These are phyloP conservation scores for Spodoptera exigua DNA, from an alignment of 2,888 invertebrate genomes.

Conservation along the genomic window DNA sequence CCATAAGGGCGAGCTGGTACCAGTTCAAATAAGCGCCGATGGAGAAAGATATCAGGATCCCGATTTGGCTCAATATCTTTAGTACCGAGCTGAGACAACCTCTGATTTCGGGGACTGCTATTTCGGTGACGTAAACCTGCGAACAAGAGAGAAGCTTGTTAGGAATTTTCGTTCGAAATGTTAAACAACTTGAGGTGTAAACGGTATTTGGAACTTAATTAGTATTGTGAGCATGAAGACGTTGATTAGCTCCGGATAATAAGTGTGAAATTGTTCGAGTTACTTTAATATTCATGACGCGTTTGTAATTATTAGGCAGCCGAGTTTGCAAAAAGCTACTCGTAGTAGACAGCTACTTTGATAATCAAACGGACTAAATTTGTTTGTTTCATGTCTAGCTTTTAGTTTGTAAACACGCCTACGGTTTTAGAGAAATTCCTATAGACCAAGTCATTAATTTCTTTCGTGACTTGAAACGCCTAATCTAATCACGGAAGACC, in stretches of 20 bases:
- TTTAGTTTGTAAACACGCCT: too few relatives aligned
- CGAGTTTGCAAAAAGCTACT: too few relatives aligned
- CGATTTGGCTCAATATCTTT: constrained; percentile 95
- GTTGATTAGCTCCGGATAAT: too few relatives aligned
- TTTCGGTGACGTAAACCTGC: constrained; percentile 97
- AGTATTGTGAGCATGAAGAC: not conserved
- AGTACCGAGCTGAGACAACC: constrained; percentile 95
- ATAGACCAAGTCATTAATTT: constrained; percentile 2
- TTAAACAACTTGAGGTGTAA: too few relatives aligned
- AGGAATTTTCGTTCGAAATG: constrained; percentile 14
- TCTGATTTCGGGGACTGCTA: constrained; percentile 95
- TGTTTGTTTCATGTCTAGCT: too few relatives aligned
- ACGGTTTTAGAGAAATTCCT: too few relatives aligned
- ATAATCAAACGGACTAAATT: too few relatives aligned
- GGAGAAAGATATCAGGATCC: constrained; percentile 94
- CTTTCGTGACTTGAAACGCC: constrained; percentile 3
- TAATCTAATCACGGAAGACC: constrained; percentile 26
- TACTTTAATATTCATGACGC: too few relatives aligned
- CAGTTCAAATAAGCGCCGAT: constrained; percentile 95
- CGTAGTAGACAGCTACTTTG: too few relatives aligned
- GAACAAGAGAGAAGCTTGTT: constrained; percentile 65
- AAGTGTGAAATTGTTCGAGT: too few relatives aligned
- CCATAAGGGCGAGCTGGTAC: constrained; percentile 94
- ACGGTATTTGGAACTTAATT: not conserved
- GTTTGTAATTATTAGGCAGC: too few relatives aligned